Evolutionary conservation across 2,797 vertebrate genomes (phyloP), one percentile per base, ranked within the genome.

Genomic region (Typhlichthys subterraneus): DNA sequence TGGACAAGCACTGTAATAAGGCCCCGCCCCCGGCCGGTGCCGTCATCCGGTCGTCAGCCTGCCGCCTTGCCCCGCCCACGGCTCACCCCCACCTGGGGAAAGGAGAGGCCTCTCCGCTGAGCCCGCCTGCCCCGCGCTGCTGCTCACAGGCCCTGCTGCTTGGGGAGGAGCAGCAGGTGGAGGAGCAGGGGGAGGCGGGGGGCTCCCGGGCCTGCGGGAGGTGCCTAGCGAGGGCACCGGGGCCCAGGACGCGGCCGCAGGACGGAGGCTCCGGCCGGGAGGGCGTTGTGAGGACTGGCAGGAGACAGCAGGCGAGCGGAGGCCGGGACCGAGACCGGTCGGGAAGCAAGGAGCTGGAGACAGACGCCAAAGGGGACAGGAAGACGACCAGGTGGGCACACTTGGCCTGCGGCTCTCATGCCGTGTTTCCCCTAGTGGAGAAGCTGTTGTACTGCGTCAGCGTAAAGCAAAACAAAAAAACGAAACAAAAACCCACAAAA

Each of bases 31-130:
- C 91, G 3, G 88, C 85, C 70, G 75, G 38, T 42, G 38, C 92
- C 12, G 78, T 95, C 76, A 89, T 96, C 80, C 91, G 95, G 60
- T 89, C 95, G 57, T 92, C 95, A 1, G 89, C 91, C 15, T 90
- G 87, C 59, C 79, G 89, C 15, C 79, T 93, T 45, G 86, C 91
- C 12, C 91, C 90, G 1, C 75, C 53, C 66, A 84, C 81, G 50
- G 81, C 92, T 0, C 88, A 93, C 23, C 23, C 23, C 72, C 79
- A 87, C 33, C 85, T 83, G 55, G 65, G 73, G 53, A 92, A 92
- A 53, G 83, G 72, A 10, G 92, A 92, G 11, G 65, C 84, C 13
- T 19, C 75, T 45, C 86, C 77, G 58, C 67, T 90, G 66, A 86
- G 77, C 17, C 70, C 88, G 0, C 79, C 76, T 42, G 78, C 88